These are phyloP conservation scores for Cyrtodaria siliqua DNA, from an alignment of 2,888 invertebrate genomes.

Conservation along the genomic window DNA sequence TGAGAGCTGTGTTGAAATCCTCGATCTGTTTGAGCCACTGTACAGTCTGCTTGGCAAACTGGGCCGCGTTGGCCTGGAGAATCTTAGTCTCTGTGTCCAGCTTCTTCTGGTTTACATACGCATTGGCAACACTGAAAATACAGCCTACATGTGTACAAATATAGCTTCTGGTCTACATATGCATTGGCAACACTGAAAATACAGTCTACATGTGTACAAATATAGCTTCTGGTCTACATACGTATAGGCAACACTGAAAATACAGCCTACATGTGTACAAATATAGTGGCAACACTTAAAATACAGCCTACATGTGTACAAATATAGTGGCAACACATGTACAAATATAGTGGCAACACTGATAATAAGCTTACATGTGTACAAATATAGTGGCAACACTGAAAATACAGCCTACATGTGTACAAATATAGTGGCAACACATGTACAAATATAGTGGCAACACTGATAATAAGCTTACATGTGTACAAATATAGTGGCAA, in stretches of 20 bases:
- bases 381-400: background rate
- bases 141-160: too few relatives aligned
- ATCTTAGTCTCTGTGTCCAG: constrained; percentile 99
- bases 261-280: too few relatives aligned
- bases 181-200: constrained; percentile 97
- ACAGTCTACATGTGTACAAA: too few relatives aligned
- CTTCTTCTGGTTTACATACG: constrained; percentile 98
- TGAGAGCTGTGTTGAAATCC: constrained; percentile 87
- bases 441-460: too few relatives aligned
- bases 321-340: constrained; percentile 92
- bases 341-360: constrained; percentile 99
- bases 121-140: constrained; percentile 96
- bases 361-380: too few relatives aligned
- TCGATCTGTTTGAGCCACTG: constrained; percentile 96
- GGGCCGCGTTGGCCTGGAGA: constrained; percentile 96
- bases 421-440: background rate
- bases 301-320: too few relatives aligned
- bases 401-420: background rate
- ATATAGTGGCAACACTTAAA: constrained; percentile 91
- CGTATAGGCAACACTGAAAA: constrained; percentile 96
- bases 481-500: too few relatives aligned
- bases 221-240: constrained; percentile 96
- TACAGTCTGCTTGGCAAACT: constrained; percentile 98
- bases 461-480: too few relatives aligned
- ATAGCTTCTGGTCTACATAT: constrained; percentile 96